Percentiles rank a stretch among this genome's conserved stretches.
These are phyloP conservation scores for Eulemur mongoz DNA, from an alignment of 2,797 vertebrate species.

Conservation along the genomic window DNA sequence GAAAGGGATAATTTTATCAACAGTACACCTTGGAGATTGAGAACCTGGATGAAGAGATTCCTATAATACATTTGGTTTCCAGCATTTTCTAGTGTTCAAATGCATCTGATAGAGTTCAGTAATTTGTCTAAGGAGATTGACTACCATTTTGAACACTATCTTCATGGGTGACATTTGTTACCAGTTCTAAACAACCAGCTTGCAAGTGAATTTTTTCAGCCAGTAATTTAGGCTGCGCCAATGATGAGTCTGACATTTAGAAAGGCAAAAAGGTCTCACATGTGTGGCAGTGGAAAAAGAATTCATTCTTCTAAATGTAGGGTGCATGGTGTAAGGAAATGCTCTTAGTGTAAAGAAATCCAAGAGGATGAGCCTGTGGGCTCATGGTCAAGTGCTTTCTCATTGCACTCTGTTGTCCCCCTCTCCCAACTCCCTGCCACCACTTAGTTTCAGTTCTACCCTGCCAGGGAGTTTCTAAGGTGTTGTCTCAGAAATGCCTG, in stretches of 20 bases:
- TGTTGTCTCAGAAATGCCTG: not conserved
- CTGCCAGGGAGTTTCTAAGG: not conserved
- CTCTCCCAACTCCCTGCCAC: not conserved
- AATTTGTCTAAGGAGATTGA: not conserved
- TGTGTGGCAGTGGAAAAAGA: not conserved
- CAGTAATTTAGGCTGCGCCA: constrained; percentile 15
- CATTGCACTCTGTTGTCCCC: not conserved
- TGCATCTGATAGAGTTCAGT: not conserved
- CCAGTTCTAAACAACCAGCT: not conserved
- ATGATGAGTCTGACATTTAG: constrained; percentile 23
- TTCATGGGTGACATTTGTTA: not conserved
- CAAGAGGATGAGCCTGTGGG: not conserved
- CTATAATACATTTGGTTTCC: not conserved
- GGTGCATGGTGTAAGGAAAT: not conserved
- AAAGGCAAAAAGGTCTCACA: not conserved
- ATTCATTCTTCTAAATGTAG: not conserved
- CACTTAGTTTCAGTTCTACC: constrained; percentile 4
- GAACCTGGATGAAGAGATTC: not conserved
- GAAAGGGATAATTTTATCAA: not conserved
- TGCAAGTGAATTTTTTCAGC: not conserved
- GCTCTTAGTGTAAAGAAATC: not conserved
- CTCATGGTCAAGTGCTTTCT: not conserved
- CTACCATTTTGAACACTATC: not conserved
- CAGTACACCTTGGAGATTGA: not conserved
- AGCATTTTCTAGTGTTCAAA: not conserved